phyloP scores from a whole-genome alignment of 2,797 vertebrate genomes.

The Chrysocyon brachyurus region DNA sequence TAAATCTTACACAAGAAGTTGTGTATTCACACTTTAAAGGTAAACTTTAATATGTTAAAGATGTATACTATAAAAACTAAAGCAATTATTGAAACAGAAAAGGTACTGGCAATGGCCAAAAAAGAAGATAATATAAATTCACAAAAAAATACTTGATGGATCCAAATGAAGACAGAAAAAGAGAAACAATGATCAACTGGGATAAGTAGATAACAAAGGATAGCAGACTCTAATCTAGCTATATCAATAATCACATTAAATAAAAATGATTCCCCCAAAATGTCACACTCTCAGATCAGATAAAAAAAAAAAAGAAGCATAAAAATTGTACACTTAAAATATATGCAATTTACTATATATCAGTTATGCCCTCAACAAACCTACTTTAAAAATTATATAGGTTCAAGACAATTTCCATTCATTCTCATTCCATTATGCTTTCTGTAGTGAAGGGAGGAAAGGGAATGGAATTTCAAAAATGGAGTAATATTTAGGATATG shows the following conservation, averaged over 20 bases:
- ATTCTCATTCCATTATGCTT: constrained; percentile 22
- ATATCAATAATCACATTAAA: background rate
- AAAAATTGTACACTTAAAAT: background rate
- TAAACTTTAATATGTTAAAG: background rate
- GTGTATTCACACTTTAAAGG: background rate
- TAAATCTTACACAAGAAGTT: background rate
- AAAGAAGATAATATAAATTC: background rate
- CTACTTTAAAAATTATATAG: background rate
- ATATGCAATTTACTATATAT: background rate
- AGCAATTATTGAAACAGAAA: constrained; percentile 21
- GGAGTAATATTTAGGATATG: background rate
- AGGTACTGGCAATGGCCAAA: background rate
- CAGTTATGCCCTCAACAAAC: background rate
- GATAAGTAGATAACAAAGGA: background rate
- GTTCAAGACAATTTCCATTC: background rate
- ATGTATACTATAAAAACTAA: background rate
- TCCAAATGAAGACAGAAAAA: background rate
- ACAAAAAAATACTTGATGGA: background rate
- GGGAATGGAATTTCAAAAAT: background rate
- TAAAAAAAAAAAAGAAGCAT: background rate
- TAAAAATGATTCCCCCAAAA: background rate
- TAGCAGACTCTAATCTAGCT: background rate
- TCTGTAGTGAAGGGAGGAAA: background rate
- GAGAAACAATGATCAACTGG: background rate
- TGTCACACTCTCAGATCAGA: background rate